phyloP scores from a whole-genome alignment of 1,140 invertebrate genomes.

The Nasonia longicornis region DNA sequence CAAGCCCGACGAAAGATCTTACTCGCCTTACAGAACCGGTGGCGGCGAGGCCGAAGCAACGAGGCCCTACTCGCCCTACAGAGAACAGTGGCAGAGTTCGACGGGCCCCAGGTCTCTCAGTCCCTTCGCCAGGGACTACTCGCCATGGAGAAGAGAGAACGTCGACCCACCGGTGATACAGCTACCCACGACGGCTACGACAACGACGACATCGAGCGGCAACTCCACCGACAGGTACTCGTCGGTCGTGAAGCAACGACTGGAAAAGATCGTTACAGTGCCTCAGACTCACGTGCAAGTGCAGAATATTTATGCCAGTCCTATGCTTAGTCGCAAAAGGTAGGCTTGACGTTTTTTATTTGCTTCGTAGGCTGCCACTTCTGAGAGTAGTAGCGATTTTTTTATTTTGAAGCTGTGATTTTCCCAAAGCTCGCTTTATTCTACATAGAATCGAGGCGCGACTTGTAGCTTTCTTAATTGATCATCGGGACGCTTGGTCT shows the following conservation, averaged over 20 bases:
- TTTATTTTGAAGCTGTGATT: background rate
- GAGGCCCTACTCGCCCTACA: conserved; percentile 59
- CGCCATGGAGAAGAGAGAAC: conserved; percentile 67
- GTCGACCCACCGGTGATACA: conserved; percentile 63
- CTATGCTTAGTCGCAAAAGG: conserved; percentile 67
- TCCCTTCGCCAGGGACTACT: conserved; percentile 66
- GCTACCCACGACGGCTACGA: background rate
- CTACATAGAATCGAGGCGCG: background rate
- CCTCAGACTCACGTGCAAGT: conserved; percentile 58
- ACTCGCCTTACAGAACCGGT: conserved; percentile 52
- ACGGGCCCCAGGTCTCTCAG: conserved; percentile 62
- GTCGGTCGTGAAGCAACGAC: conserved; percentile 60
- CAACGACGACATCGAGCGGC: conserved; percentile 59
- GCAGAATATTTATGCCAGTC: conserved; percentile 65
- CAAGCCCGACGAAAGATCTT: conserved; percentile 52
- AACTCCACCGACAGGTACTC: conserved; percentile 55
- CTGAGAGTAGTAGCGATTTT: background rate
- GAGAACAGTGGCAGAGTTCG: conserved; percentile 61
- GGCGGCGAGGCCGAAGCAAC: conserved; percentile 41
- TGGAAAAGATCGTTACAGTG: conserved; percentile 55
- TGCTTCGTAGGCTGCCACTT: background rate
- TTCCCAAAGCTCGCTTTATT: background rate
- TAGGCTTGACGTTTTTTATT: conserved; percentile 41
- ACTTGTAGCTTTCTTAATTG: background rate
- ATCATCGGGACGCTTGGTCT: background rate